Evolutionary conservation across 1,140 invertebrate genomes (phyloP).

Genomic region (Drosophila novamexicana): DNA sequence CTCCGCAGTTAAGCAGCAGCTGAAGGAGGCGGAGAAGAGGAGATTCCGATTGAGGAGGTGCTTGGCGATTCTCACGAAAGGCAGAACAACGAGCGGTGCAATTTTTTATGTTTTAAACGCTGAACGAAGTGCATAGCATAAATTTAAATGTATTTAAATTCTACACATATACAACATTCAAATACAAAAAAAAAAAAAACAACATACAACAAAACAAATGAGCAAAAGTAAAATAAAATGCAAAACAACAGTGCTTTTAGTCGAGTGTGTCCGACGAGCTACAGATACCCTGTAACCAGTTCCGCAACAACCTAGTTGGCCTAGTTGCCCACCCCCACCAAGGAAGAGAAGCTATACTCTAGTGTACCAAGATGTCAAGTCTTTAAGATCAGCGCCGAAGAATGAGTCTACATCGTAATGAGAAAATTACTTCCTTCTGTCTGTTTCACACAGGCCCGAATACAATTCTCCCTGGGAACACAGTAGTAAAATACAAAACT

Average conservation of each 20-base stretch:
- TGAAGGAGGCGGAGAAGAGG: neutral
- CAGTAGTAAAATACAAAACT: too few species aligned
- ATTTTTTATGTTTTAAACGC: constrained; percentile 80
- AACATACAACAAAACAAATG: constrained; percentile 36
- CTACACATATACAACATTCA: constrained; percentile 61
- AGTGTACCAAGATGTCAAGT: too few species aligned
- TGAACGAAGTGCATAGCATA: constrained; percentile 80
- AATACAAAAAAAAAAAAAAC: constrained; percentile 21
- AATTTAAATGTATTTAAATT: constrained; percentile 82
- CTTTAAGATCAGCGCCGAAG: too few species aligned
- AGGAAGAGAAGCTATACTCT: too few species aligned
- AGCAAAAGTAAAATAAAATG: constrained; percentile 40
- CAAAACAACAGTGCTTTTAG: neutral
- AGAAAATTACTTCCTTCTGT: too few species aligned
- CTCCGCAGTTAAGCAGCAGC: neutral
- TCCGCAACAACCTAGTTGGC: too few species aligned
- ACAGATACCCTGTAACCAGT: neutral
- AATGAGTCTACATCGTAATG: too few species aligned
- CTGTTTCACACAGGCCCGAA: too few species aligned
- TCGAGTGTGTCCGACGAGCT: neutral
- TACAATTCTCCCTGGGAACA: too few species aligned
- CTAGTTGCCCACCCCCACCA: too few species aligned
- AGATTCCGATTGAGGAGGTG: neutral
- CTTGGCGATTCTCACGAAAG: constrained; percentile 21
- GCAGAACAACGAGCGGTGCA: constrained; percentile 78